A percentile compares a stretch with the other conserved stretches of the same genome.
phyloP scores from a whole-genome alignment of 2,888 invertebrate genomes.

The Nephrocerus scutellatus region DNA sequence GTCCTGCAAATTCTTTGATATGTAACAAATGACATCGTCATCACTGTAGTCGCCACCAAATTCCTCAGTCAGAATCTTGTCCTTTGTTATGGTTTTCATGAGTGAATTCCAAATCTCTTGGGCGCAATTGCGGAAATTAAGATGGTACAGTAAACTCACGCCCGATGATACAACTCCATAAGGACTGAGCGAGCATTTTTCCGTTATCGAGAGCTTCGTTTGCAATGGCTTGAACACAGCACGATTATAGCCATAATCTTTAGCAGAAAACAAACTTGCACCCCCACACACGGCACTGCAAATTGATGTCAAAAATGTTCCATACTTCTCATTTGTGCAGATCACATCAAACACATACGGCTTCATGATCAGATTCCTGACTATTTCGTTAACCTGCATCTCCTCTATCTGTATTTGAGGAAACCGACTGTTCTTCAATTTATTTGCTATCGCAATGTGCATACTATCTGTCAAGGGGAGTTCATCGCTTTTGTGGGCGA shows the following conservation, averaged over 20 bases:
- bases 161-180: slow-evolving; percentile 32
- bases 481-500: slow-evolving; percentile 32
- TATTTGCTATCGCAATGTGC: slow-evolving; percentile 24
- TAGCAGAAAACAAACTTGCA: slow-evolving; percentile 31
- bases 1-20: slow-evolving; percentile 24
- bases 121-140: slow-evolving; percentile 26
- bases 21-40: slow-evolving; percentile 30
- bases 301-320: slow-evolving; percentile 32
- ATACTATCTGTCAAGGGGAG: slow-evolving; percentile 32
- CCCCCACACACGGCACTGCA: slow-evolving; percentile 35
- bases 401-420: slow-evolving; percentile 26
- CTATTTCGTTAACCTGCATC: slow-evolving; percentile 26
- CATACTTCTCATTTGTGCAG: slow-evolving; percentile 34
- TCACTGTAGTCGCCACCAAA: slow-evolving; percentile 29
- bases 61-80: slow-evolving; percentile 28
- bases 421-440: slow-evolving; percentile 17
- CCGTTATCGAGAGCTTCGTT: slow-evolving; percentile 33
- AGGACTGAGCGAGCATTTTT: slow-evolving; percentile 27
- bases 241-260: slow-evolving; percentile 31
- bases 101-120: slow-evolving; percentile 25
- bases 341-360: slow-evolving; percentile 33
- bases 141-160: slow-evolving; percentile 27
- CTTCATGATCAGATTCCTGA: slow-evolving; percentile 23
- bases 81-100: slow-evolving; percentile 26
- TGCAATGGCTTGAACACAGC: slow-evolving; percentile 40